Conservation (phyloP, 2,113 vertebrate species). For the Nestor notabilis region DNA sequence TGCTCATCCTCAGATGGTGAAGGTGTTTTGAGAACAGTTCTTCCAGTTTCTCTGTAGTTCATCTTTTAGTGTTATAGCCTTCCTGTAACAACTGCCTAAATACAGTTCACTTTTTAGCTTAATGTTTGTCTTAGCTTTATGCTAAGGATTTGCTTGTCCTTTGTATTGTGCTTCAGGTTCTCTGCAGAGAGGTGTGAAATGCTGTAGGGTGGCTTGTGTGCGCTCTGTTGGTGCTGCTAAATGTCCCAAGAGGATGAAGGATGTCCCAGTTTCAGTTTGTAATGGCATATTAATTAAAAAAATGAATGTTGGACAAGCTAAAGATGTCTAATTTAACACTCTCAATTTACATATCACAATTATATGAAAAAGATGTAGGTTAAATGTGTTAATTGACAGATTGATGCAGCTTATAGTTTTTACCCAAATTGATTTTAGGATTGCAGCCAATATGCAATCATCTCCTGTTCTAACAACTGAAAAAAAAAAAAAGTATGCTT, state of each 20-base stretch:
- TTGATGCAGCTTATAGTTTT: neutral
- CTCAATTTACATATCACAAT: accelerated
- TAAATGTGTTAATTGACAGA: neutral
- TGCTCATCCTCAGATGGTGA: neutral
- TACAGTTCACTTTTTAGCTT: accelerated
- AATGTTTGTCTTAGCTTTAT: neutral
- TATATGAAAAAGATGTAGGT: neutral
- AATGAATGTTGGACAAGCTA: neutral
- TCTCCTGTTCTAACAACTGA: neutral
- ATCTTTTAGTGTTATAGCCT: neutral
- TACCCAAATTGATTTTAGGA: neutral
- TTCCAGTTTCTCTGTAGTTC: neutral
- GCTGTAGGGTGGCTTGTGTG: neutral
- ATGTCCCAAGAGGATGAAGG: too few relatives aligned
- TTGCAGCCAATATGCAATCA: accelerated
- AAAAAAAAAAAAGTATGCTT: neutral
- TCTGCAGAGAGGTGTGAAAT: neutral
- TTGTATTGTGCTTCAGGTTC: neutral
- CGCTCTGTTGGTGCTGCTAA: accelerated
- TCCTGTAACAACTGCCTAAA: too few relatives aligned
- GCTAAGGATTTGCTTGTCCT: too few relatives aligned
- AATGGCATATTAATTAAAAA: neutral
- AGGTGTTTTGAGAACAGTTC: neutral
- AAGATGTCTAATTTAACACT: neutral
- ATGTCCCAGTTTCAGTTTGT: neutral